Base-by-base conservation (phyloP, 2,888 invertebrate species). In the Epirrhoe alternata region DNA sequence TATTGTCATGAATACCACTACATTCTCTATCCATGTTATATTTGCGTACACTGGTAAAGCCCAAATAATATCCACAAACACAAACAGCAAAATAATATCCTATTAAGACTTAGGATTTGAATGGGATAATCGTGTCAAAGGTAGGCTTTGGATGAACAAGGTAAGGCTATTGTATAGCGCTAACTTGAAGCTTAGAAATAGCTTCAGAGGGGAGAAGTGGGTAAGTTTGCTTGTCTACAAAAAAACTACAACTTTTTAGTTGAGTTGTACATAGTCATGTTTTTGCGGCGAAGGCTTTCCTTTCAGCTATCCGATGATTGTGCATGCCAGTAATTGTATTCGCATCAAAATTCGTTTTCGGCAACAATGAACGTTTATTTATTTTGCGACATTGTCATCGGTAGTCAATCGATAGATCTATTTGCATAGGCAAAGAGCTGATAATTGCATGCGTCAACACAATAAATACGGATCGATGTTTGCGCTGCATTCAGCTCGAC, bases 91-190 rank as follows among this genome's bases (percentile, higher is more conserved):
- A 24, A 24, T 24, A 24, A 24, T 35, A 35, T 10, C 35, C 72
- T 73, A 76, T 76, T 79, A 77, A 76, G 75, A 73, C 73, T 74
- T n/a, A 72, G 75, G 81, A 83, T 84, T 77, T 75, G 78, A 79
- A 81, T 81, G 75, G 79, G 79, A 80, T 85, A 85, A 85, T 83
- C 79, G 78, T 76, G 77, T 80, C 78, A 75, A 76, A 74, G 73
- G 72, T 71, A 70, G 74, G 74, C 74, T 82, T 81, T 75, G 74
- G 77, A 69, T 70, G 72, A 79, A 78, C 74, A 73, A 70, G 73
- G 55, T 74, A 75, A 75, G 75, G 69, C 65, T 38, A 42, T 68
- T 60, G 49, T 62, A 49, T 66, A 67, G 58, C 66, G 49, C 8
- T 60, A 50, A 60, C 47, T 51, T 45, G 14, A 6, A 50, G 30